Evolutionary conservation across 2,113 vertebrate species (phyloP).

Genomic region (Physeter macrocephalus): DNA sequence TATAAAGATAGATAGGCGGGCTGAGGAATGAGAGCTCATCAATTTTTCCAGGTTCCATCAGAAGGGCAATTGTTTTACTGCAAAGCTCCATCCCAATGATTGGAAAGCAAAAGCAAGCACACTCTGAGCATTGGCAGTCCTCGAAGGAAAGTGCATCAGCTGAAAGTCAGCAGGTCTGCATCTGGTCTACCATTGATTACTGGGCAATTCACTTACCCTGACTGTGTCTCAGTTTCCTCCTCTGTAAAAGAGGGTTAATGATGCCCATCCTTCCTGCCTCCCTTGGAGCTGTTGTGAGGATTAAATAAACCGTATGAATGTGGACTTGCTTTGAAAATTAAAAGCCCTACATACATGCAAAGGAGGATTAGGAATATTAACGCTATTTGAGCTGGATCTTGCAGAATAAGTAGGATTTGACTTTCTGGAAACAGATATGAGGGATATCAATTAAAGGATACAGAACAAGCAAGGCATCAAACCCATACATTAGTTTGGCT

Average conservation of each 20-base stretch:
- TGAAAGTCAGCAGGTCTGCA: background rate
- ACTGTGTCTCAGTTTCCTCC: background rate
- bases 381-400: background rate
- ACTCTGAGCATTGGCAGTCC: background rate
- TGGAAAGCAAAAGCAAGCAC: background rate
- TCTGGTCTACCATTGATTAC: background rate
- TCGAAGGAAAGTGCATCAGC: background rate
- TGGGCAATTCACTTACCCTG: background rate
- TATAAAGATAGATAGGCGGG: constrained; percentile 76
- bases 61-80: constrained; percentile 66
- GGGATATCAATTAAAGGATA: background rate
- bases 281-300: background rate
- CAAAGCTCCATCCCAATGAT: constrained; percentile 48
- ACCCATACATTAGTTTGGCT: background rate
- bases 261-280: background rate
- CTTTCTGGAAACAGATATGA: background rate
- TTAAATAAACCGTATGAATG: background rate
- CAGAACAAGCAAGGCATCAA: background rate
- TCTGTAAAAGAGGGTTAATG: background rate
- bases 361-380: background rate
- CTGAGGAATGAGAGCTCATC: constrained; percentile 71
- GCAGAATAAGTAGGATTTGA: background rate
- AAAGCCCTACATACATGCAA: background rate
- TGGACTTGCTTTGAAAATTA: constrained; percentile 28
- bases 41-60: constrained; percentile 67